These are phyloP conservation scores for Sarcophaga subvicina DNA, from an alignment of 2,888 invertebrate species.

Conservation along the genomic window DNA sequence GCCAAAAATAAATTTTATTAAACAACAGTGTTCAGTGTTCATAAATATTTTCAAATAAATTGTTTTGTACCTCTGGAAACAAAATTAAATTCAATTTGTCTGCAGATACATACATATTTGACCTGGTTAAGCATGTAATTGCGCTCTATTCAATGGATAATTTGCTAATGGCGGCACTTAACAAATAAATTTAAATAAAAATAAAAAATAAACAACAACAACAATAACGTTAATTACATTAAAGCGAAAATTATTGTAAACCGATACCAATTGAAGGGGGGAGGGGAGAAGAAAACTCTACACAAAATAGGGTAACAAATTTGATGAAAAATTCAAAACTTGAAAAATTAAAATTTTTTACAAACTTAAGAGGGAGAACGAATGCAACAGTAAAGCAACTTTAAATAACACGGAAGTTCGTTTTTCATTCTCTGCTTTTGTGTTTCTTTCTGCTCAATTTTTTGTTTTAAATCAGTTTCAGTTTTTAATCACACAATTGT, in stretches of 20 bases:
- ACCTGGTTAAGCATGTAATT: background rate
- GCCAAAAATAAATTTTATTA: constrained; percentile 36
- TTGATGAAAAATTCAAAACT: background rate
- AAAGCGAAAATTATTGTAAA: constrained; percentile 45
- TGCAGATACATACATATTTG: background rate
- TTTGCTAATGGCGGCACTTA: constrained; percentile 35
- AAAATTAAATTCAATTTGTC: background rate
- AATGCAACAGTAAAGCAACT: constrained; percentile 6
- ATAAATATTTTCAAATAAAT: background rate
- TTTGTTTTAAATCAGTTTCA: constrained; percentile 39
- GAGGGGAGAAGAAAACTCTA: too few species aligned
- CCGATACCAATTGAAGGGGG: constrained; percentile 6
- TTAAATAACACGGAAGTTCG: constrained; percentile 63
- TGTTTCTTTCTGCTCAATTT: background rate
- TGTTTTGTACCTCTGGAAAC: background rate
- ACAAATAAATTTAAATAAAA: background rate
- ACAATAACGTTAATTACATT: constrained; percentile 27
- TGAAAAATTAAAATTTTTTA: background rate
- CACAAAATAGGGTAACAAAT: constrained; percentile 1
- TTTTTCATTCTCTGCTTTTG: constrained; percentile 1
- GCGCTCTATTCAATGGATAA: constrained; percentile 19
- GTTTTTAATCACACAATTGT: constrained; percentile 58
- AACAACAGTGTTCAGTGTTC: background rate
- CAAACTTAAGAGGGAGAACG: constrained; percentile 24
- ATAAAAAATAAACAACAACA: background rate